Base-by-base conservation (phyloP, 1,140 invertebrate genomes). In the Platorchestia sp. region DNA sequence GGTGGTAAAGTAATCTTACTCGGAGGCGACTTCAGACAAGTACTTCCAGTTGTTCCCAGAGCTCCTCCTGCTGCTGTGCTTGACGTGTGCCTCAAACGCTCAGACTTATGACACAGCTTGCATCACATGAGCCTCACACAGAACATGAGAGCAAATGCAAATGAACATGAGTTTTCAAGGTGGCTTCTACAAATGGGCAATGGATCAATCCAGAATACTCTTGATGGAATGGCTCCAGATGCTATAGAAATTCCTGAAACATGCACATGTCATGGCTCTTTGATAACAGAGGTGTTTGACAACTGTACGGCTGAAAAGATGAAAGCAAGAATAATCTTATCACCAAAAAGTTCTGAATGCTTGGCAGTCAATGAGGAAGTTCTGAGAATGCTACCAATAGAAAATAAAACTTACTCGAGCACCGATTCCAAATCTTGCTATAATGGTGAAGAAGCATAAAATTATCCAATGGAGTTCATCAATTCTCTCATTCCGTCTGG, bases 401-500 rank as follows among this genome's bases (percentile, higher is more conserved):
- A 10, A 75, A 45, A 44, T 43, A 47, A 43, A 95, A 95, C 95
- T 16, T 95, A 95, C 95, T 75, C 42, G 19, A 95, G 1, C 41
- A 14, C 41, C n/a, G 53, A 95, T 75, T 86, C 7, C 40, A n/a
- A 45, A 44, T 44, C 95, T 43, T 51, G 27, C 44, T 10, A 95
- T 59, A 89, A 95, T n/a, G 42, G 59, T 43, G 93, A 45, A 27
- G 96, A 95, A 89, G 45, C 41, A 95, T 40, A 45, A n/a, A 96
- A 96, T 95, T 96, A 86, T 87, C 86, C 95, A 91, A 95, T 96
- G 47, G 95, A 95, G 75, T 95, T 95, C 51, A 42, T 95, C 87
- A 95, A 96, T 42, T 95, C 87, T n/a, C 42, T 95, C 27, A 96
- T 95, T 47, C 96, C 95, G 59, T 95, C 95, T 42, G 96, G 96